Percentiles rank a stretch among this genome's conserved stretches.
Conservation (phyloP, 2,797 vertebrate species). For the Anabacerthia variegaticeps region DNA sequence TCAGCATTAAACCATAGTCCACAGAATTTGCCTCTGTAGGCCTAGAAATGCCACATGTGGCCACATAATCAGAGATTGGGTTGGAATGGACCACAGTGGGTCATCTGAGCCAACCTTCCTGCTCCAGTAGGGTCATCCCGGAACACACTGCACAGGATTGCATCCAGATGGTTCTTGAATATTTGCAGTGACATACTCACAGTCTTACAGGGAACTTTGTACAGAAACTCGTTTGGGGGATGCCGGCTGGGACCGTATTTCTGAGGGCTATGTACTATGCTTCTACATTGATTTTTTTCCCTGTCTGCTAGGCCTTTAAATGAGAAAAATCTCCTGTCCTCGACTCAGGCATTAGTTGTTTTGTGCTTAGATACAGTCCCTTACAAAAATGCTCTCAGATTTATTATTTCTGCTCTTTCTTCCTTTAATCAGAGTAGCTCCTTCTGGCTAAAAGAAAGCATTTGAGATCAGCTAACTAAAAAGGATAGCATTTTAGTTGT, state of each 20-base stretch:
- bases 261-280: rapidly evolving
- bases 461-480: not conserved
- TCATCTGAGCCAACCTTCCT: not conserved
- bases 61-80: not conserved
- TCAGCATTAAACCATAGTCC: not conserved
- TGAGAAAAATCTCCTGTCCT: not conserved
- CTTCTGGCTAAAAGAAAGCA: not conserved
- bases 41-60: not conserved
- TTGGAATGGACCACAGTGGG: not conserved
- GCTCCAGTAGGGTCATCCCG: not conserved
- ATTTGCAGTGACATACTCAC: not conserved
- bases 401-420: not conserved
- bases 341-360: not conserved
- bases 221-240: rapidly evolving
- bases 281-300: not conserved
- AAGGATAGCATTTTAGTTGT: not conserved
- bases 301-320: not conserved
- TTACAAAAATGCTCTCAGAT: not conserved
- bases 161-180: not conserved
- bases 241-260: not conserved
- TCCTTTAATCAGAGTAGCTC: not conserved
- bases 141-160: not conserved
- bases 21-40: not conserved
- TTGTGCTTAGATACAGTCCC: not conserved
- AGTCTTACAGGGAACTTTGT: not conserved